phyloP scores from a whole-genome alignment of 2,797 vertebrate genomes.

The Chaenodraco wilsoni region DNA sequence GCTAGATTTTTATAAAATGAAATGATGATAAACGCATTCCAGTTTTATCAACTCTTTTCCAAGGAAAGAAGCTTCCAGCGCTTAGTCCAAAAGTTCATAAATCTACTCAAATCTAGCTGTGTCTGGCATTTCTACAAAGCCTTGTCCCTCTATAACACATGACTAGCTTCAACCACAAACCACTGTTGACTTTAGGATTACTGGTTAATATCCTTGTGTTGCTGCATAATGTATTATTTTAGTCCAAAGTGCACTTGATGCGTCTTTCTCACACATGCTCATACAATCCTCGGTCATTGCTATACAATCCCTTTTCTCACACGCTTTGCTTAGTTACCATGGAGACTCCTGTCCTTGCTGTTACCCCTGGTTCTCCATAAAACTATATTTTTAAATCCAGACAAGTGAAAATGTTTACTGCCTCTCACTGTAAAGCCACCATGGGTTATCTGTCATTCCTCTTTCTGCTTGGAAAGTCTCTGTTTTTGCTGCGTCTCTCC shows the following conservation, averaged over 20 bases:
- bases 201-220: slow-evolving; percentile 1
- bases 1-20: no score
- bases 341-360: slow-evolving; percentile 65
- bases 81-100: no score
- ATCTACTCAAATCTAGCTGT: no score
- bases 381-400: slow-evolving; percentile 37
- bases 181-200: neutral
- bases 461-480: slow-evolving; percentile 23
- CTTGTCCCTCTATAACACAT: no score
- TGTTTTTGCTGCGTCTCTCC: slow-evolving; percentile 42
- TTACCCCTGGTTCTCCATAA: slow-evolving; percentile 45
- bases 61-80: no score
- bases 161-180: neutral
- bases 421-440: slow-evolving; percentile 29
- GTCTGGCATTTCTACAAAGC: no score
- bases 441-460: slow-evolving; percentile 1
- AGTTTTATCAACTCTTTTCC: no score
- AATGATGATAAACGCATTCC: no score
- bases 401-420: slow-evolving; percentile 32
- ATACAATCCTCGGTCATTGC: slow-evolving; percentile 42
- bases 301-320: slow-evolving; percentile 49
- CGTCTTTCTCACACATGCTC: slow-evolving; percentile 8
- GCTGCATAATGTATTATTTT: slow-evolving; percentile 19
- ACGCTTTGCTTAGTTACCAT: slow-evolving; percentile 77
- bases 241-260: slow-evolving; percentile 15